Evolutionary conservation across 2,113 vertebrate genomes (phyloP), one percentile per base, ranked within the genome.

Genomic region (Scomber japonicus): DNA sequence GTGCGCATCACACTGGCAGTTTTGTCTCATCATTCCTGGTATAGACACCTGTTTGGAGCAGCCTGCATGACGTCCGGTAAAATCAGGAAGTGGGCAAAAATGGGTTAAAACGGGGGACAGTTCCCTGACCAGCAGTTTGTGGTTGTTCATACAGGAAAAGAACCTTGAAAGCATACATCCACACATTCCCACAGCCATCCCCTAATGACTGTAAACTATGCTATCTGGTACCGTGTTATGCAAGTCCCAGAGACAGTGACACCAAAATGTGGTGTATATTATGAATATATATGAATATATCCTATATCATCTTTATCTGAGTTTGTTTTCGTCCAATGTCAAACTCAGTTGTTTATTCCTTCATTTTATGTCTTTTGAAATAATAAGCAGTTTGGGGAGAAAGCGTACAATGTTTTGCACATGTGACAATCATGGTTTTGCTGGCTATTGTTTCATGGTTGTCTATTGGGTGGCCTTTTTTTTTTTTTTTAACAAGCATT

Each of bases 71-170:
- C 71, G 71, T 69, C 30, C 30, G 27, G 55, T 51, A 81, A 45
- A 75, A 70, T 67, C 1, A 50, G 44, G 50, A 82, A 31, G 46
- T 0, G 15, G 48, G 55, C 19, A 46, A 13, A 17, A 4, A 2
- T 81, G 61, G 54, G 53, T 54, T 75, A 31, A 50, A 67, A 61
- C 11, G 60, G 64, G 60, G 66, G 50, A 17, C 78, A 14, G 0
- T 68, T 82, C 79, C 75, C 57, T 84, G 73, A 92, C 91, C 87
- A 93, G 89, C 91, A 91, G 86, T 83, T 80, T 87, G 75, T 71
- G 81, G 62, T 89, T 63, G 64, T 71, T 63, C 4, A 71, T 62
- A 46, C 49, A 67, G 13, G 67, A 67, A 80, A 30, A 77, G 57
- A 85, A 65, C 60, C 50, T 57, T 24, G 16, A 85, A 89, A 61